Base-by-base conservation (phyloP, 2,888 invertebrate species). In the Lepidocyrtoides sp. region DNA sequence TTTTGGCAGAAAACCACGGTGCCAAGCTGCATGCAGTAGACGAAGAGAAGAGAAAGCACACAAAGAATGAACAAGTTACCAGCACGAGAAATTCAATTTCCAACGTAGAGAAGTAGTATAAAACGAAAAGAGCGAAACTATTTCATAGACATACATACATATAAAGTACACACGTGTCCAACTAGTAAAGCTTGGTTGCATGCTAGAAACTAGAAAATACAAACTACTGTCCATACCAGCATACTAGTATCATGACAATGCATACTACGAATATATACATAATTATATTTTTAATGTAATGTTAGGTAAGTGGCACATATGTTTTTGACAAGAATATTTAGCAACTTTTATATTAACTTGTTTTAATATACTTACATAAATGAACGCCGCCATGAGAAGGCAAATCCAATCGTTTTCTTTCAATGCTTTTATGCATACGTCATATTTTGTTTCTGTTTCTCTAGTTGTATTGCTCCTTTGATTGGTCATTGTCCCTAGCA, bases 1-100 rank as follows among this genome's bases (percentile, higher is more conserved):
- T n/a, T n/a, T n/a, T n/a, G n/a, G n/a, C n/a, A n/a, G n/a, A n/a
- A n/a, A n/a, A n/a, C n/a, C n/a, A n/a, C n/a, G n/a, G n/a, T n/a
- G n/a, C n/a, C n/a, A n/a, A n/a, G n/a, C n/a, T n/a, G n/a, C n/a
- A n/a, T n/a, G n/a, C n/a, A n/a, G n/a, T n/a, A n/a, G n/a, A n/a
- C n/a, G n/a, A n/a, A n/a, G 8, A n/a, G n/a, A 2, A 77, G 51
- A 51, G 51, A 77, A 51, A 77, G 54, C 23, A 44, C 75, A 75
- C 75, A 29, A 54, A 29, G 29, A 41, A 48, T 48, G 51, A 77
- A 51, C 14, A 48, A 86, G 86, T 86, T 77, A 60, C 77, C 48
- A 51, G 51, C 26, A 48, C 29, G 66, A n/a, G 44, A 88, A 88
- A 88, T 81, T 88, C 81, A 79, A 88, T 81, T 88, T 88, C 69